Evolutionary conservation across 2,888 invertebrate species (phyloP), one percentile per base, ranked within the genome.

Genomic region (Autographa pulchrina): DNA sequence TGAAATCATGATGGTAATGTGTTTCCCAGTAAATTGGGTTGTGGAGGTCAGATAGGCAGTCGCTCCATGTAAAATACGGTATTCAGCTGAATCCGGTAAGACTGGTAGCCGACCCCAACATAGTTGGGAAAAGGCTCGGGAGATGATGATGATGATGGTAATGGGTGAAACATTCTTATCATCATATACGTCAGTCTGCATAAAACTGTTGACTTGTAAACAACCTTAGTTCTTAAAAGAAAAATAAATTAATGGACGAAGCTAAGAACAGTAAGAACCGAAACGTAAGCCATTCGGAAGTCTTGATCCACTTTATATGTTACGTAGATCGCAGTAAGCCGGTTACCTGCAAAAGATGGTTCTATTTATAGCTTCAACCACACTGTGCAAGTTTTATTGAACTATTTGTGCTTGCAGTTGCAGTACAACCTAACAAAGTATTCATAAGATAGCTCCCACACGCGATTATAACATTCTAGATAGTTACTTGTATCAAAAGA

Each of bases 281-380:
- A 32, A 25, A 35, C 8, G 14, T 18, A 62, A 59, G 64, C 32
- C 18, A n/a, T 68, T 68, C 54, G 41, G 41, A 20, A 56, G 31
- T 32, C 62, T 67, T 73, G 60, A 78, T 67, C 66, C 66, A 67
- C 38, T 78, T 68, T 58, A 72, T 48, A 71, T 58, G 58, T 72
- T 54, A 71, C 58, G 60, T 72, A 58, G 75, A 75, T 77, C 18
- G 58, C 60, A 68, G 62, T 60, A 65, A 78, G 60, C 38, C 60
- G 68, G 67, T 43, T 63, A 20, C 60, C 68, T 62, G 38, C 43
- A 41, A 41, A 59, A 70, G 65, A 65, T 62, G 65, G 31, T 52
- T 60, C 68, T 77, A 77, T 75, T 65, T 77, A 75, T 78, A 71
- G 71, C 20, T 18, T 32, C 52, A 56, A 78, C 20, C 69, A 69